Base-by-base conservation (phyloP, 1,140 invertebrate genomes). In the Drosophila ogumai region DNA sequence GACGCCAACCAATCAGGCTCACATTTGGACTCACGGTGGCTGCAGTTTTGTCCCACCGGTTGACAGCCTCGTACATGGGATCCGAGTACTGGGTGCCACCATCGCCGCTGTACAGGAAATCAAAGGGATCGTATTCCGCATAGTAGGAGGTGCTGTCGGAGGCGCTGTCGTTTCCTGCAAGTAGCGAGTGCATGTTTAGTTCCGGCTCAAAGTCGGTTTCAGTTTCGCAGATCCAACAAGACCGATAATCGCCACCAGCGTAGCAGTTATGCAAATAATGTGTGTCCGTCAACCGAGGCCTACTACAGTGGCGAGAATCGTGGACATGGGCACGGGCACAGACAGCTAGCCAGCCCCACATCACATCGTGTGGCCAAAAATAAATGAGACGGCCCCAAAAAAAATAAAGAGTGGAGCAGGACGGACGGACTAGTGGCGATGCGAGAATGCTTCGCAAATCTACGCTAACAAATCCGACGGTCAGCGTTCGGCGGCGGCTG, bases 51-150 rank as follows among this genome's bases (percentile, higher is more conserved):
- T 95, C 95, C 44, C 94, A 94, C 81, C 95, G 95, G 78, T 95
- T 95, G 8, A 96, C 94, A 2, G 96, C 95, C 19, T 95, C 96
- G 92, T 97, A 97, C 50, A 96, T 94, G 6, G 96, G 96, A 92
- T 96, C 95, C 22, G 96, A 96, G 79, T 95, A 96, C 71, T 95
- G 94, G 73, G 95, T 95, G 93, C 96, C 95, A 92, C 95, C 95
- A 38, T 90, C 78, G 64, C 94, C 71, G 72, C 94, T 95, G 82
- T 97, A 97, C 90, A 97, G 94, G 78, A 97, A 97, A 92, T 98
- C 97, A 75, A 97, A 95, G 5, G 96, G 97, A 93, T 98, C 96
- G 90, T 97, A 97, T 64, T 96, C 96, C 79, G 97, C 96, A 82
- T 98, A 97, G 57, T 97, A 95, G 64, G 96, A 96, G 22, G 91